Evolutionary conservation across 2,888 invertebrate species (phyloP).

Genomic region (Drosophila parthenogenetica): DNA sequence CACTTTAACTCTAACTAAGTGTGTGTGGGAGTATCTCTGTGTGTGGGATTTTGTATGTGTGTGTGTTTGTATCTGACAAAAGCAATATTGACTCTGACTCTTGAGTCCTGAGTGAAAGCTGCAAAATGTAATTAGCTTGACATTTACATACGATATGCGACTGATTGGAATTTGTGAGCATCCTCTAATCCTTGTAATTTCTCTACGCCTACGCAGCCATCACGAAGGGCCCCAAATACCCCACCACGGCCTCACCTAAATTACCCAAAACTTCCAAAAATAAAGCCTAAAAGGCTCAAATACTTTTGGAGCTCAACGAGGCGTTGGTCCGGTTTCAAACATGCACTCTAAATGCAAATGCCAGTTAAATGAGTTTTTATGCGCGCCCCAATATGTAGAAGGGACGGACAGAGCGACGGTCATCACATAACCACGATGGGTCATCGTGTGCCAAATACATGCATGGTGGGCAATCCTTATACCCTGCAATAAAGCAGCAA

Average conservation of each 20-base stretch:
- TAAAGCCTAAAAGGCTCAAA: constrained; percentile 27
- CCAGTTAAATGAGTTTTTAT: constrained; percentile 78
- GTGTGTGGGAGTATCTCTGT: constrained; percentile 12
- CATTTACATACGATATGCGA: constrained; percentile 58
- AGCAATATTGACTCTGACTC: constrained; percentile 14
- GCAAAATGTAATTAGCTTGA: constrained; percentile 74
- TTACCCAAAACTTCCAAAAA: neutral
- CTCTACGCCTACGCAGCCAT: constrained; percentile 43
- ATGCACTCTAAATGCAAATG: constrained; percentile 80
- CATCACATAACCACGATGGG: neutral
- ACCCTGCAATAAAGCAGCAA: constrained; percentile 24
- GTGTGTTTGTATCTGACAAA: constrained; percentile 20
- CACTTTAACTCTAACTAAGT: constrained; percentile 22
- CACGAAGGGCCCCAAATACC: constrained; percentile 2
- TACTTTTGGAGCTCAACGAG: constrained; percentile 33
- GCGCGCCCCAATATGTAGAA: constrained; percentile 31
- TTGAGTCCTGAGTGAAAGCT: constrained; percentile 27
- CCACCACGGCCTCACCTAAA: neutral
- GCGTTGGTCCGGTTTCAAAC: constrained; percentile 35
- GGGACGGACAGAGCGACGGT: neutral
- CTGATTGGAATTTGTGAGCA: constrained; percentile 52
- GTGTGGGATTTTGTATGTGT: constrained; percentile 20
- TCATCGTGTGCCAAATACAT: neutral
- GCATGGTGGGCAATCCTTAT: constrained; percentile 11
- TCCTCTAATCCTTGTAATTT: constrained; percentile 40